Evolutionary conservation across 2,797 vertebrate genomes (phyloP).

Genomic region (Leptodactylus fallax): DNA sequence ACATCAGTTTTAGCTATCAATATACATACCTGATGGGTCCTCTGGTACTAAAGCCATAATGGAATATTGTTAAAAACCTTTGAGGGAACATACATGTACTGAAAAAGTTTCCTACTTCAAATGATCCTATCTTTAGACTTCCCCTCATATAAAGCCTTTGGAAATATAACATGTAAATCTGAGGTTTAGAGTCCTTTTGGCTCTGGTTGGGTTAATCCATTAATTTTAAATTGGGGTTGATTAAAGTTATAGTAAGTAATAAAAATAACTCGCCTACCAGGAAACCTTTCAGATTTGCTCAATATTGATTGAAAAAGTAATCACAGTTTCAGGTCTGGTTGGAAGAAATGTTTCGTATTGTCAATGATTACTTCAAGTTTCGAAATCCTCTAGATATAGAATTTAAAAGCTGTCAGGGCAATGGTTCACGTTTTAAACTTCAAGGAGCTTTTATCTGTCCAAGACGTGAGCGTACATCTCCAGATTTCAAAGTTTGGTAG

Average conservation of each 20-base stretch:
- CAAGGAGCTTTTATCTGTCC: not conserved
- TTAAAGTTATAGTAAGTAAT: slow-evolving; percentile 23
- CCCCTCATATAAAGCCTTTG: too few relatives aligned
- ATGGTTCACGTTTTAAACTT: not conserved
- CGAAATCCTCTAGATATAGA: slow-evolving; percentile 15
- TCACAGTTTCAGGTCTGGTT: not conserved
- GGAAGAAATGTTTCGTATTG: slow-evolving; percentile 19
- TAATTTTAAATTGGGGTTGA: not conserved
- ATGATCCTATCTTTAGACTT: too few relatives aligned
- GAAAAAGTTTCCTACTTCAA: too few relatives aligned
- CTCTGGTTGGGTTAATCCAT: not conserved
- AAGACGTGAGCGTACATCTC: not conserved
- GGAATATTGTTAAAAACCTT: too few relatives aligned
- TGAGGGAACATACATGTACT: too few relatives aligned
- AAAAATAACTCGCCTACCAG: slow-evolving; percentile 36
- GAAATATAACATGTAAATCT: not conserved
- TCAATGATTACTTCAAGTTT: not conserved
- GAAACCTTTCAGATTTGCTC: slow-evolving; percentile 34
- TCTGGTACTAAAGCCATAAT: too few relatives aligned
- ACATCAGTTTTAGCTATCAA: too few relatives aligned
- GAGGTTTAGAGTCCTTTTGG: not conserved
- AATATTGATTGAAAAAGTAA: slow-evolving; percentile 36
- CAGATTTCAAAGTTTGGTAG: not conserved
- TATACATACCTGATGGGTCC: too few relatives aligned
- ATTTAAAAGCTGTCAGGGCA: slow-evolving; percentile 20